Conservation (phyloP, 2,797 vertebrate species). For the Gallinago stenura region DNA sequence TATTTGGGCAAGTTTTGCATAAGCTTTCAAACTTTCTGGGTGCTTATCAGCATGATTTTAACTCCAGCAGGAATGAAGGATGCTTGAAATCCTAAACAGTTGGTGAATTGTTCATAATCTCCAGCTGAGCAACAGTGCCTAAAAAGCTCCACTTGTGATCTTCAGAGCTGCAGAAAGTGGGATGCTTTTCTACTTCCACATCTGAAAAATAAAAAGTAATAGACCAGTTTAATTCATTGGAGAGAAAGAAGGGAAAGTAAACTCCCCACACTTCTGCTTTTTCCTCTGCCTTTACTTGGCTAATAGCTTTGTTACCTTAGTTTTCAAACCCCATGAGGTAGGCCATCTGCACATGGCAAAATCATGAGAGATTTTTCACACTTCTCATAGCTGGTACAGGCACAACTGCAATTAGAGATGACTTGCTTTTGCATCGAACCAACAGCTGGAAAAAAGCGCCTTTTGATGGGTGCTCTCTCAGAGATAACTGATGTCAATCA, state of each 20-base stretch:
- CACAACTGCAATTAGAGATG: constrained; percentile 46
- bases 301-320: neutral
- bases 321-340: neutral
- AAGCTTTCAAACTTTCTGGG: constrained; percentile 14
- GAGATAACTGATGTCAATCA: constrained; percentile 51
- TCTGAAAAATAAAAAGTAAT: neutral
- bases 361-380: neutral
- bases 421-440: neutral
- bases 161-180: neutral
- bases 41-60: constrained; percentile 12
- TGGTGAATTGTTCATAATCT: constrained; percentile 30
- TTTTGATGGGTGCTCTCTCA: constrained; percentile 19
- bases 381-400: neutral
- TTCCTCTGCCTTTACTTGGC: neutral
- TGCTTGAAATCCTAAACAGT: neutral
- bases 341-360: neutral
- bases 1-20: constrained; percentile 27
- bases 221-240: neutral
- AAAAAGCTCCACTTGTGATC: neutral
- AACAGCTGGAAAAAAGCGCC: constrained; percentile 1
- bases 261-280: neutral
- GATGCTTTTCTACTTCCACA: neutral
- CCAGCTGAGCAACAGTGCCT: neutral
- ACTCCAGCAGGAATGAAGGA: constrained; percentile 1
- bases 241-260: neutral